Percentiles rank a stretch among this genome's conserved stretches.
Conservation (phyloP, 2,797 vertebrate species). For the Hylomyscus alleni region DNA sequence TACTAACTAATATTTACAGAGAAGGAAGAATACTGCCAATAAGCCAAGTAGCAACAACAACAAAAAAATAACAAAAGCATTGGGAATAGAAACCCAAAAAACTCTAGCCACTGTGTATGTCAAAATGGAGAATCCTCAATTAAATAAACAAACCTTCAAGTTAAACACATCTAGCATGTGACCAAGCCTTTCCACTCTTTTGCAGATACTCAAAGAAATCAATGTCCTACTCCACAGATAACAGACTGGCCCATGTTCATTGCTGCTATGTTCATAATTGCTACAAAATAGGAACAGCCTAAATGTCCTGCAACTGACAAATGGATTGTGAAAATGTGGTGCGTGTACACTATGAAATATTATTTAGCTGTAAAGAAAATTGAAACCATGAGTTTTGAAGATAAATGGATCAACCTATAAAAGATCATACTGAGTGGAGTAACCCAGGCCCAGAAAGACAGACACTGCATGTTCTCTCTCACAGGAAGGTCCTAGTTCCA, state of each 20-base stretch:
- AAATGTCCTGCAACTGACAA: background rate
- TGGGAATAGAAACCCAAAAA: background rate
- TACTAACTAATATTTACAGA: background rate
- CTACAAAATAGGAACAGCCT: background rate
- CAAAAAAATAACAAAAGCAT: background rate
- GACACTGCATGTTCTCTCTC: background rate
- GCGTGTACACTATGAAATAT: background rate
- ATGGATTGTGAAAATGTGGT: no score
- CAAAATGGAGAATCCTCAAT: background rate
- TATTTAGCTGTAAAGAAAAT: background rate
- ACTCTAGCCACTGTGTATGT: background rate
- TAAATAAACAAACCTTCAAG: background rate
- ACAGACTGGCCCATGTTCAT: no score
- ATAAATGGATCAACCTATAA: background rate
- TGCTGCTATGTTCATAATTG: background rate
- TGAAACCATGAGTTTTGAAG: background rate
- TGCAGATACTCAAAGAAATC: background rate
- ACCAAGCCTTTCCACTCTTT: background rate
- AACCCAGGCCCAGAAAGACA: background rate
- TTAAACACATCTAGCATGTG: background rate
- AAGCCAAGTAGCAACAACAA: background rate
- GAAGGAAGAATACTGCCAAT: background rate
- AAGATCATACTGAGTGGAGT: background rate
- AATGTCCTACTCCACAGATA: no score
- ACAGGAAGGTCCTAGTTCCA: no score